These are phyloP conservation scores for Thymelicus lineola DNA, from an alignment of 2,888 invertebrate species.

Conservation along the genomic window DNA sequence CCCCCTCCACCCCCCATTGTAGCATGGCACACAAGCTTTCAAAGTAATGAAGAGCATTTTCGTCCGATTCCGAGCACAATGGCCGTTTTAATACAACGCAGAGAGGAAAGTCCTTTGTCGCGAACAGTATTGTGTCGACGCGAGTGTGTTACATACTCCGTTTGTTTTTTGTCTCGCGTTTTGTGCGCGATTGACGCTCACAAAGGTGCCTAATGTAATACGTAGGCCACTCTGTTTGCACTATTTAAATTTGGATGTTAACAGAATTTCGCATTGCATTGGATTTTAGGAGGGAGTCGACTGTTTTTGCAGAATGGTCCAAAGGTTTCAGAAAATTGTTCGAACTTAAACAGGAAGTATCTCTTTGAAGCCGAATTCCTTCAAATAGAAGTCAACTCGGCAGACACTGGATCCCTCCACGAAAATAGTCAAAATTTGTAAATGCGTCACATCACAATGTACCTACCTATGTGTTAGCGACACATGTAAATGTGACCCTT, in stretches of 20 bases:
- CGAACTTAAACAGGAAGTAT: too few species aligned
- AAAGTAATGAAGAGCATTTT: slow-evolving; percentile 86
- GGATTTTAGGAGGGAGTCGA: too few species aligned
- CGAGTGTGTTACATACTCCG: slow-evolving; percentile 74
- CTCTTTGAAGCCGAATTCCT: too few species aligned
- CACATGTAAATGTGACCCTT: too few species aligned
- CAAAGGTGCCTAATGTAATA: slow-evolving; percentile 64
- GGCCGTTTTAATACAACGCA: slow-evolving; percentile 80
- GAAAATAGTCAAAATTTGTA: too few species aligned
- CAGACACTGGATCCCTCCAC: too few species aligned
- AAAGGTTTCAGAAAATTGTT: too few species aligned
- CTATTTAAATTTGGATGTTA: slow-evolving; percentile 7
- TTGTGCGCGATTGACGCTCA: slow-evolving; percentile 72
- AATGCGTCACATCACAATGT: too few species aligned
- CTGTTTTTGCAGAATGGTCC: too few species aligned
- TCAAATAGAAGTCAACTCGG: too few species aligned
- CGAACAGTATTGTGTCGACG: slow-evolving; percentile 70
- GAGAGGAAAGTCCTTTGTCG: slow-evolving; percentile 81
- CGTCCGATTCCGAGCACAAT: slow-evolving; percentile 84
- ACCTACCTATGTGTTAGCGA: too few species aligned
- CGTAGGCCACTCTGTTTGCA: slow-evolving; percentile 17
- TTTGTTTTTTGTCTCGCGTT: slow-evolving; percentile 61
- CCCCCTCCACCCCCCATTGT: slow-evolving; percentile 73
- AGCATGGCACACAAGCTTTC: slow-evolving; percentile 84
- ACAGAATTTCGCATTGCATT: too few species aligned